A percentile compares a stretch with the other conserved stretches of the same genome.
These are phyloP conservation scores for Pachyuromys duprasi DNA, from an alignment of 2,797 vertebrate species.

Conservation along the genomic window DNA sequence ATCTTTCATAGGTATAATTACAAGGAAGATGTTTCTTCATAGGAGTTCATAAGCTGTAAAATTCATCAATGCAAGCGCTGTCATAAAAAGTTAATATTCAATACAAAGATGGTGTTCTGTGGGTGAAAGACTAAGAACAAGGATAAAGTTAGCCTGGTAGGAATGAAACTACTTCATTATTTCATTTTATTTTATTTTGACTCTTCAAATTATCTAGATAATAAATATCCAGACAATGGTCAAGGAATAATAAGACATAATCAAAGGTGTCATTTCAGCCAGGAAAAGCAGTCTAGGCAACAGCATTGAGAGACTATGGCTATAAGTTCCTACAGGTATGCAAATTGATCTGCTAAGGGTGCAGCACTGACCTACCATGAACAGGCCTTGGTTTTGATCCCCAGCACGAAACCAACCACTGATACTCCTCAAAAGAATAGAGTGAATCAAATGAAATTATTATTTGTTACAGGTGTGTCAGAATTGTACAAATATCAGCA, in stretches of 20 bases:
- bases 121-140: neutral
- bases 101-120: neutral
- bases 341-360: neutral
- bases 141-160: neutral
- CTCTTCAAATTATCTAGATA: neutral
- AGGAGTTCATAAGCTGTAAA: neutral
- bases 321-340: neutral
- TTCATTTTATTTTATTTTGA: neutral
- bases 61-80: neutral
- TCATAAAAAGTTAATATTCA: neutral
- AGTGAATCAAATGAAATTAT: neutral
- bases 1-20: neutral
- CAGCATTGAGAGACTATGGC: neutral
- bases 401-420: neutral
- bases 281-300: neutral
- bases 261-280: neutral
- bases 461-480: neutral
- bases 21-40: neutral
- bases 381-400: neutral
- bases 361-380: no score
- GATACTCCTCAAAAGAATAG: neutral
- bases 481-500: neutral
- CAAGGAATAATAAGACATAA: neutral
- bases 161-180: neutral
- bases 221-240: neutral